These are phyloP conservation scores for Silvanus unidentatus DNA, from an alignment of 2,888 invertebrate species.

Conservation along the genomic window DNA sequence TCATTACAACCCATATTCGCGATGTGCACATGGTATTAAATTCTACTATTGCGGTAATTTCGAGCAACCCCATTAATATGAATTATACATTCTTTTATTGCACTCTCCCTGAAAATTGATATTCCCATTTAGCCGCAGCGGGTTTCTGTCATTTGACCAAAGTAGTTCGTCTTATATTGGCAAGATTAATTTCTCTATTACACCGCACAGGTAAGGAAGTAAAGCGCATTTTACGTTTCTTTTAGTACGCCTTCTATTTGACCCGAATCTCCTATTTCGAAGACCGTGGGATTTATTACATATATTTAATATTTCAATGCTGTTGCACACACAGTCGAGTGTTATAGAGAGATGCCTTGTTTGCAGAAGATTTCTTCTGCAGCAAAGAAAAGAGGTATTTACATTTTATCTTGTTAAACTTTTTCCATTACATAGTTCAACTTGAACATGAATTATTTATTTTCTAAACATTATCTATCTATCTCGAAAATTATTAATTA, in stretches of 20 bases:
- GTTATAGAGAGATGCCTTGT: not conserved
- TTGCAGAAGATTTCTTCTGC: not conserved
- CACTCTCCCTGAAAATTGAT: too few relatives aligned
- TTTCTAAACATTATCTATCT: not conserved
- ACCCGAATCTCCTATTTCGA: slow-evolving; percentile 31
- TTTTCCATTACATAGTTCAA: not conserved
- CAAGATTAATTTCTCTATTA: not conserved
- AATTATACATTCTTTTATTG: not conserved
- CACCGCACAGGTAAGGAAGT: slow-evolving; percentile 3
- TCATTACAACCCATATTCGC: slow-evolving; percentile 20
- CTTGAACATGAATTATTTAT: not conserved
- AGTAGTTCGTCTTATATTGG: too few relatives aligned
- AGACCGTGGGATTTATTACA: slow-evolving; percentile 21
- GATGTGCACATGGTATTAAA: slow-evolving; percentile 26
- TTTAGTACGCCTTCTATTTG: slow-evolving; percentile 26
- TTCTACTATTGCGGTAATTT: slow-evolving; percentile 15
- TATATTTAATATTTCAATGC: slow-evolving; percentile 14
- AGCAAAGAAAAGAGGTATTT: not conserved
- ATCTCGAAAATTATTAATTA: slow-evolving; percentile 1
- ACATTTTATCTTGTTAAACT: not conserved
- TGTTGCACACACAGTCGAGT: not conserved
- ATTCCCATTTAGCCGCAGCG: too few relatives aligned
- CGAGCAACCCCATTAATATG: not conserved
- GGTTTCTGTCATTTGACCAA: too few relatives aligned
- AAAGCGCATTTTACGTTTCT: not conserved